These are phyloP conservation scores for Drosophila prostipennis DNA, from an alignment of 2,888 invertebrate species.

Conservation along the genomic window DNA sequence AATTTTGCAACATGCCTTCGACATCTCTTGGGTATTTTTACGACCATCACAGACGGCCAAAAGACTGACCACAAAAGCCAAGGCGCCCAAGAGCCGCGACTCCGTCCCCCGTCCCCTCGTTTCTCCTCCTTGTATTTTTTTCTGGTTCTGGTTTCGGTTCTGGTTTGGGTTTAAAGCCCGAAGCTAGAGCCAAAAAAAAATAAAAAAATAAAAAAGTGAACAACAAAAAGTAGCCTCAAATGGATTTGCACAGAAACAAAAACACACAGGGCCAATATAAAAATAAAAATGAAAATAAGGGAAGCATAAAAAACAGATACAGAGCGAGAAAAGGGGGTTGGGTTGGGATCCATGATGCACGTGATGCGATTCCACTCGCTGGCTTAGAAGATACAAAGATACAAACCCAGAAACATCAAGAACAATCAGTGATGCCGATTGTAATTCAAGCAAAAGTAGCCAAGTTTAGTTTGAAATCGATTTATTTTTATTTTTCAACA, in stretches of 20 bases:
- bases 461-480: background rate
- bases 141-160: constrained; percentile 25
- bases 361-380: constrained; percentile 35
- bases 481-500: no score
- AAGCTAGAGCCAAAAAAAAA: constrained; percentile 18
- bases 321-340: constrained; percentile 4
- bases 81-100: constrained; percentile 48
- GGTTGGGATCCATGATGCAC: constrained; percentile 10
- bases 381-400: constrained; percentile 28
- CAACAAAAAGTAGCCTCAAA: constrained; percentile 44
- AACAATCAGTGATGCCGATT: constrained; percentile 46
- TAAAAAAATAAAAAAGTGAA: background rate
- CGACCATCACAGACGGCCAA: constrained; percentile 63
- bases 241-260: constrained; percentile 62
- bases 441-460: background rate
- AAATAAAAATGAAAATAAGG: constrained; percentile 26
- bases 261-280: constrained; percentile 26
- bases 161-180: constrained; percentile 42
- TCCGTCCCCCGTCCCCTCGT: background rate
- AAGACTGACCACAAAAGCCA: constrained; percentile 39
- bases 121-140: background rate
- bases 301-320: constrained; percentile 12
- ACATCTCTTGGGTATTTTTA: constrained; percentile 78
- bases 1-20: constrained; percentile 80
- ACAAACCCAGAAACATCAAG: constrained; percentile 34